A percentile compares a stretch with the other conserved stretches of the same genome.
phyloP scores from a whole-genome alignment of 2,113 vertebrate genomes.

The Thunnus thynnus region DNA sequence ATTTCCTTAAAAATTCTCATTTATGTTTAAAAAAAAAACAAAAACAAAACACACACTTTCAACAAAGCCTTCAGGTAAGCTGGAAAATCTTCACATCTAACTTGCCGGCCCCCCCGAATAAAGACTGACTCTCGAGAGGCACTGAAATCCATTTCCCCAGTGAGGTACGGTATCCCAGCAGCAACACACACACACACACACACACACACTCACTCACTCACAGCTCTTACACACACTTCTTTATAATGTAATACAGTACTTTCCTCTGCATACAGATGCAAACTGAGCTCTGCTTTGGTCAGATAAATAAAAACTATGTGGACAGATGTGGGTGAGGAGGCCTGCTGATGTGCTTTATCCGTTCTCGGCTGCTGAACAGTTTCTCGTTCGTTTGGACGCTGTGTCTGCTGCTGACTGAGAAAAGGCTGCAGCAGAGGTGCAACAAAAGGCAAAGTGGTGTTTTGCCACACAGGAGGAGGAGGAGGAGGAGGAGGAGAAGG shows the following conservation, averaged over 20 bases:
- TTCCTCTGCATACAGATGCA: slow-evolving; percentile 11
- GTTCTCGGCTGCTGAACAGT: not conserved
- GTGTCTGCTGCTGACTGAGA: slow-evolving; percentile 18
- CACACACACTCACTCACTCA: not conserved
- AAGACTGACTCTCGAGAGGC: slow-evolving; percentile 43
- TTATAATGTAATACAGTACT: slow-evolving; percentile 28
- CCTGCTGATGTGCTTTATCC: slow-evolving; percentile 37
- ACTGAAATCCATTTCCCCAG: slow-evolving; percentile 39
- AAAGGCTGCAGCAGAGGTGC: slow-evolving; percentile 64
- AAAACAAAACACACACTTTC: not conserved
- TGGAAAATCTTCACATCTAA: not conserved
- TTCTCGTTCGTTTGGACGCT: slow-evolving; percentile 19
- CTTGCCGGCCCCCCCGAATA: not conserved
- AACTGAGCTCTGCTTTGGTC: slow-evolving; percentile 59
- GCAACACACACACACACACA: slow-evolving; percentile 18
- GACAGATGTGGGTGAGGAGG: not conserved
- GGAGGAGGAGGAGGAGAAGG: not conserved
- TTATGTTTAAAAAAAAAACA: slow-evolving; percentile 8
- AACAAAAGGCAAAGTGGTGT: slow-evolving; percentile 78
- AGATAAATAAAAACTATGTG: slow-evolving; percentile 27
- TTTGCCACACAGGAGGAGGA: slow-evolving; percentile 40
- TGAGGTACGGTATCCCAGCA: slow-evolving; percentile 42
- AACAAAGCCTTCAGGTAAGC: not conserved
- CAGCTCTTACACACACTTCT: not conserved
- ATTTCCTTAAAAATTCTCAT: not conserved